phyloP scores from a whole-genome alignment of 2,113 vertebrate genomes.

The Hydrochoerus hydrochaeris region DNA sequence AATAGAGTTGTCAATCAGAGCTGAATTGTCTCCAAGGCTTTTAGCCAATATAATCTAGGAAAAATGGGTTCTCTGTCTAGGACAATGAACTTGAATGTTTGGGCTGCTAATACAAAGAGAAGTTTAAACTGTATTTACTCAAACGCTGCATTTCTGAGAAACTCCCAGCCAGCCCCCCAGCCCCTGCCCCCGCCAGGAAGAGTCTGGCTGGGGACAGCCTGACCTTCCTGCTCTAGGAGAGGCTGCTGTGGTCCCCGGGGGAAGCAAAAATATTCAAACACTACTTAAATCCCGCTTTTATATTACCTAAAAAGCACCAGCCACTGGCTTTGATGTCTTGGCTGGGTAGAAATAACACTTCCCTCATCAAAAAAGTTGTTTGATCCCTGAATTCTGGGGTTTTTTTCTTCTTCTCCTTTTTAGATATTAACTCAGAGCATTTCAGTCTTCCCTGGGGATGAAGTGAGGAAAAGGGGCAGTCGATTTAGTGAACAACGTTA shows the following conservation, averaged over 20 bases:
- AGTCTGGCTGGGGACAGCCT: neutral
- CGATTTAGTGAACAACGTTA: slow-evolving; percentile 59
- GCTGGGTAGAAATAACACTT: slow-evolving; percentile 66
- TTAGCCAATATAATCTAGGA: slow-evolving; percentile 45
- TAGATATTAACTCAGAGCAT: slow-evolving; percentile 68
- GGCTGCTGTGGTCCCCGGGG: neutral
- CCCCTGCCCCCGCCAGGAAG: neutral
- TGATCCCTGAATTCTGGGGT: slow-evolving; percentile 58
- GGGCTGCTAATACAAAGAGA: slow-evolving; percentile 29
- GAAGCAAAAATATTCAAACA: slow-evolving; percentile 54
- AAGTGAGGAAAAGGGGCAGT: neutral
- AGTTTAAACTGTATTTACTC: slow-evolving; percentile 41
- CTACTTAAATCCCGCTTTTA: slow-evolving; percentile 58
- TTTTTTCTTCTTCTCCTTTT: slow-evolving; percentile 47
- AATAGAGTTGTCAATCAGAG: slow-evolving; percentile 18
- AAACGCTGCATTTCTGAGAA: neutral
- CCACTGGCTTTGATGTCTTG: slow-evolving; percentile 63
- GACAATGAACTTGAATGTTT: slow-evolving; percentile 54
- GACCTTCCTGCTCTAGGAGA: neutral
- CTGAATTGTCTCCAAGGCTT: slow-evolving; percentile 9
- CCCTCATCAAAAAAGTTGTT: slow-evolving; percentile 73
- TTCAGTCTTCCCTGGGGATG: slow-evolving; percentile 45
- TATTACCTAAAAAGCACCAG: slow-evolving; percentile 61
- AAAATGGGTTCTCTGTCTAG: neutral
- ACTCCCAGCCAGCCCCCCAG: neutral